Percentiles rank a stretch among this genome's conserved stretches.
phyloP scores from a whole-genome alignment of 2,888 invertebrate genomes.

The Machimus rusticus region DNA sequence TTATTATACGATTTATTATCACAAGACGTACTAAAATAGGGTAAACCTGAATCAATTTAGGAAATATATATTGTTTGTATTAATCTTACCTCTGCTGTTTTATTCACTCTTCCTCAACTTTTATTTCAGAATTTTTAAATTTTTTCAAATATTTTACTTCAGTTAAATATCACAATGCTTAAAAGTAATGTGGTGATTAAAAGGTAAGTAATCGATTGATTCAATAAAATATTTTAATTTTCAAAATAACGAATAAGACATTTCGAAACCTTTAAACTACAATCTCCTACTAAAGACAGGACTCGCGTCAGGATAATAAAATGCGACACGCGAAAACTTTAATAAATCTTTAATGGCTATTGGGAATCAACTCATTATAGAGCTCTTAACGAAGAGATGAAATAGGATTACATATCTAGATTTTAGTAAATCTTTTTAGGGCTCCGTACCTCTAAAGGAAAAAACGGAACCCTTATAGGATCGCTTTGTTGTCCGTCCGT shows the following conservation, averaged over 20 bases:
- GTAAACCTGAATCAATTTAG: slow-evolving; percentile 35
- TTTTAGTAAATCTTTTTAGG: not conserved
- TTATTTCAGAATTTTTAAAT: not conserved
- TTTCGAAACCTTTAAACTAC: too few relatives aligned
- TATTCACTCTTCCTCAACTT: not conserved
- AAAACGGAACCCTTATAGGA: too few relatives aligned
- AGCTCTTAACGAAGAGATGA: not conserved
- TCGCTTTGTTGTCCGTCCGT: too few relatives aligned
- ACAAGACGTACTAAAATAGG: slow-evolving; percentile 28
- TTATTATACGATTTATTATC: slow-evolving; percentile 23
- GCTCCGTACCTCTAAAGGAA: too few relatives aligned
- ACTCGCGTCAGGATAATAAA: too few relatives aligned
- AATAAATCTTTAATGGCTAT: not conserved
- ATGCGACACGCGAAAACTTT: not conserved
- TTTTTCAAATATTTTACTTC: too few relatives aligned
- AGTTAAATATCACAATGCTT: too few relatives aligned
- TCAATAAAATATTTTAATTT: not conserved
- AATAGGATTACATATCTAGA: not conserved
- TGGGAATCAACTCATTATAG: not conserved
- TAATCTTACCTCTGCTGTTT: not conserved
- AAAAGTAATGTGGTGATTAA: not conserved
- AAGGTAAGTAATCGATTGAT: not conserved
- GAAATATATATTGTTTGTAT: slow-evolving; percentile 38
- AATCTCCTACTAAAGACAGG: too few relatives aligned
- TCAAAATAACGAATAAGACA: too few relatives aligned